phyloP scores from a whole-genome alignment of 2,888 invertebrate genomes.

The Limnephilus marmoratus region DNA sequence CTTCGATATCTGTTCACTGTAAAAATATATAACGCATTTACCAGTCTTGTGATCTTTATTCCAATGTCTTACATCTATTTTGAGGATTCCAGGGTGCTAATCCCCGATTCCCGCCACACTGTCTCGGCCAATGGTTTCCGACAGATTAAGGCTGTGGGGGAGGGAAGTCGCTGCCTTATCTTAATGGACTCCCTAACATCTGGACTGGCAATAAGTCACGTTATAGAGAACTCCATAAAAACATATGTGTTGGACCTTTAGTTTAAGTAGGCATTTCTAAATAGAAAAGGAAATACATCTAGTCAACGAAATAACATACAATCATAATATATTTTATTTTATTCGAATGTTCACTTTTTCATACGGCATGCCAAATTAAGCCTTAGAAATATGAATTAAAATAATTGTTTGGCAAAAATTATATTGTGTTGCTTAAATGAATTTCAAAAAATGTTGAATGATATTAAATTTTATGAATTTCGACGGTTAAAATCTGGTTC shows the following conservation, averaged over 20 bases:
- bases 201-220: constrained; percentile 12
- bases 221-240: not conserved
- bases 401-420: not conserved
- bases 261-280: not conserved
- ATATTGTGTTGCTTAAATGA: not conserved
- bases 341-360: not conserved
- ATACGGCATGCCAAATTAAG: not conserved
- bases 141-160: constrained; percentile 7
- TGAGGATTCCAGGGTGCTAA: not conserved
- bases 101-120: not conserved
- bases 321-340: not conserved
- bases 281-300: not conserved
- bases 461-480: not conserved
- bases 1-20: not conserved
- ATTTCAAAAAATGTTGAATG: not conserved
- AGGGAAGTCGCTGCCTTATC: constrained; percentile 14
- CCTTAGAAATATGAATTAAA: not conserved
- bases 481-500: not conserved
- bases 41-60: not conserved
- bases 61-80: not conserved
- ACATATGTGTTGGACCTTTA: not conserved
- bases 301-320: not conserved
- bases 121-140: constrained; percentile 22
- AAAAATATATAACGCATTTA: not conserved
- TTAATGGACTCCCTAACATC: constrained; percentile 36